These are phyloP conservation scores for Hydrotaea cyrtoneurina DNA, from an alignment of 2,888 invertebrate species.

Conservation along the genomic window DNA sequence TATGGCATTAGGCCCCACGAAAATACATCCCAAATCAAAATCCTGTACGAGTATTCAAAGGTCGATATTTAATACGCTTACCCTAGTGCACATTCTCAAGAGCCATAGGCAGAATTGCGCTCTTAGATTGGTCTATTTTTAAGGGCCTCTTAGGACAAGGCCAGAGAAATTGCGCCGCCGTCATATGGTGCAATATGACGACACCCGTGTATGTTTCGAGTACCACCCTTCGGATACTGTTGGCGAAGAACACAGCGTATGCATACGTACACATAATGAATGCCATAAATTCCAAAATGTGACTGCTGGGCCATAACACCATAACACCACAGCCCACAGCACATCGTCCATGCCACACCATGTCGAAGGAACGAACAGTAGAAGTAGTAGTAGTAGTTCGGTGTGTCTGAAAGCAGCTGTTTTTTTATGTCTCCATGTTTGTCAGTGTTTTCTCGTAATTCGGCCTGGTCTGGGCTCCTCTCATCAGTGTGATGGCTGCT, in stretches of 20 bases:
- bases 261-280: neutral
- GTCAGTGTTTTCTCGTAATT: neutral
- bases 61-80: no score
- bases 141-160: no score
- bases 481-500: neutral
- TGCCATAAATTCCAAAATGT: slow-evolving; percentile 1
- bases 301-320: neutral
- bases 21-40: no score
- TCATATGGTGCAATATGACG: neutral
- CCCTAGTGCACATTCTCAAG: no score
- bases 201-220: neutral
- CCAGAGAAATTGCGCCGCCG: no score
- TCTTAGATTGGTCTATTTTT: no score
- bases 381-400: neutral
- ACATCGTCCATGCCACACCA: neutral
- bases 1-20: no score
- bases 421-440: neutral
- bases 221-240: neutral
- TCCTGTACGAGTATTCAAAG: no score
- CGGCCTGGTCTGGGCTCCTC: neutral
- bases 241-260: neutral
- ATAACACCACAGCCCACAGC: neutral
- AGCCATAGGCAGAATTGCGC: no score
- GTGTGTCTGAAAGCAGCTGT: neutral
- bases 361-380: neutral